Percentiles rank a stretch among this genome's conserved stretches.
These are phyloP conservation scores for Laticauda laticaudata DNA, from an alignment of 2,113 vertebrate species.

Conservation along the genomic window DNA sequence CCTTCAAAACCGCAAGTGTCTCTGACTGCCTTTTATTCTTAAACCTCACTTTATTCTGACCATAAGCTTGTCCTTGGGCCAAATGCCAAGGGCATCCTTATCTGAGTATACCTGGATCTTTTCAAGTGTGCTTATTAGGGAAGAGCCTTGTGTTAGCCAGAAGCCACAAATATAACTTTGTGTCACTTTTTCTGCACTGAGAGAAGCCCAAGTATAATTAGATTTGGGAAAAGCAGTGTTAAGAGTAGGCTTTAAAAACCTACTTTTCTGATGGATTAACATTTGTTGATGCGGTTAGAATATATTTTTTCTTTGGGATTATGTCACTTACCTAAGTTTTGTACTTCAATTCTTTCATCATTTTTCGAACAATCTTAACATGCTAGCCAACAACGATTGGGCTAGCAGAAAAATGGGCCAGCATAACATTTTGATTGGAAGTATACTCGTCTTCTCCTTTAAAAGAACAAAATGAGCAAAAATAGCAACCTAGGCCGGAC, in stretches of 20 bases:
- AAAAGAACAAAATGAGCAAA: not conserved
- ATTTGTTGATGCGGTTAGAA: not conserved
- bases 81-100: not conserved
- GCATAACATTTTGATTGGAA: not conserved
- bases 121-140: not conserved
- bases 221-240: not conserved
- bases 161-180: not conserved
- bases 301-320: slow-evolving; percentile 24
- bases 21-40: not conserved
- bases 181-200: not conserved
- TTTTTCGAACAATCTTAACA: not conserved
- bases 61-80: not conserved
- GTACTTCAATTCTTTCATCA: not conserved
- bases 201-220: not conserved
- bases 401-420: not conserved
- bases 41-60: not conserved
- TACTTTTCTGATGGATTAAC: not conserved
- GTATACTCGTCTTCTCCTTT: not conserved
- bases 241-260: not conserved
- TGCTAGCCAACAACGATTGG: not conserved
- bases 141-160: not conserved
- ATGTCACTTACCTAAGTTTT: not conserved
- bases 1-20: not conserved
- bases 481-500: not conserved
- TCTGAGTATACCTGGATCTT: not conserved